A percentile compares a stretch with the other conserved stretches of the same genome.
Conservation (phyloP, 2,797 vertebrate species). For the Anguilla obscura region DNA sequence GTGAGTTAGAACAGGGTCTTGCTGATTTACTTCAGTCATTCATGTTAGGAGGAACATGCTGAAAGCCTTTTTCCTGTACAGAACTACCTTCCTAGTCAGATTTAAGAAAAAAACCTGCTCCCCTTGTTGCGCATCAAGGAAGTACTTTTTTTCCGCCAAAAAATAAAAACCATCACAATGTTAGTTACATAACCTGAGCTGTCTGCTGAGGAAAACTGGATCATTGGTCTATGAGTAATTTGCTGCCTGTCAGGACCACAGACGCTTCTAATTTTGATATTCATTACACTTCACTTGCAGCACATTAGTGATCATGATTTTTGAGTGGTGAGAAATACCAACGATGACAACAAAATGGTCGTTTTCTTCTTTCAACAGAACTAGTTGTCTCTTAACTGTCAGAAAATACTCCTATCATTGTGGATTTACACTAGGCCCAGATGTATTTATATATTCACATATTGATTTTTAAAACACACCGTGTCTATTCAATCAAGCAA, state of each 20-base stretch:
- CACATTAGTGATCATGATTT: neutral
- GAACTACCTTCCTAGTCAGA: neutral
- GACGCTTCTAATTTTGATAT: conserved; percentile 3
- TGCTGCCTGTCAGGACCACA: neutral
- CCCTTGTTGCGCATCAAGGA: neutral
- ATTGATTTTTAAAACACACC: neutral
- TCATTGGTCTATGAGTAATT: neutral
- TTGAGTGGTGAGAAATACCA: neutral
- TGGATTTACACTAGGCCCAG: neutral
- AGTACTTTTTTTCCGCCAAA: neutral
- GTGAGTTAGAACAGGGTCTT: neutral
- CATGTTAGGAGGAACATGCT: neutral
- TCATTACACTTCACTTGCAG: neutral
- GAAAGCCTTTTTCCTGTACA: neutral
- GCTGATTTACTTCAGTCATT: neutral
- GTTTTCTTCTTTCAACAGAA: neutral
- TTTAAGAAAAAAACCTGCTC: neutral
- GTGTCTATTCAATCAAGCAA: neutral
- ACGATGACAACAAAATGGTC: neutral
- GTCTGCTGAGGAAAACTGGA: neutral
- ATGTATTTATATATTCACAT: neutral
- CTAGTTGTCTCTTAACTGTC: neutral
- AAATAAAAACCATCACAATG: conserved; percentile 5
- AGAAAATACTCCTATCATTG: neutral
- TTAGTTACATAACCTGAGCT: conserved; percentile 4